Evolutionary conservation across 2,113 vertebrate genomes (phyloP).

Genomic region (Microtus pennsylvanicus): DNA sequence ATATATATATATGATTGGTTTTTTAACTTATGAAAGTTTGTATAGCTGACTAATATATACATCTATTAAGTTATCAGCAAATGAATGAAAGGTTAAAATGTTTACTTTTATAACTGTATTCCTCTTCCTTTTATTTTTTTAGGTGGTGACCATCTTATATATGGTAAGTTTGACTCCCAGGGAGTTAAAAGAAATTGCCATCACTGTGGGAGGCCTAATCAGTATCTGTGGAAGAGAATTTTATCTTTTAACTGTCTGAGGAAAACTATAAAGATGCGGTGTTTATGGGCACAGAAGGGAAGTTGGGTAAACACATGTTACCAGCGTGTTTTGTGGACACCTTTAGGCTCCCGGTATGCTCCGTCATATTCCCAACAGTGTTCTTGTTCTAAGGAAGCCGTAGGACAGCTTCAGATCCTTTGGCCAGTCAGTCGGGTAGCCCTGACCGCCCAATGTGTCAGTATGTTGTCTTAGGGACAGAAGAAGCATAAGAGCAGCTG

Average conservation of each 20-base stretch:
- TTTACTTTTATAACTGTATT: slow-evolving; percentile 46
- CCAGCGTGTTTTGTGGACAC: neutral
- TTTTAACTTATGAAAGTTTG: slow-evolving; percentile 1
- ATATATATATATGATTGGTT: neutral
- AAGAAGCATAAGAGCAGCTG: neutral
- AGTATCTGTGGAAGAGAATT: slow-evolving; percentile 60
- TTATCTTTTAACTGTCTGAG: slow-evolving; percentile 52
- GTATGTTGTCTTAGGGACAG: neutral
- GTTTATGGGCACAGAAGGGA: neutral
- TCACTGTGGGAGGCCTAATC: neutral
- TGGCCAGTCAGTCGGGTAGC: neutral
- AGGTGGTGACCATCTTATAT: neutral
- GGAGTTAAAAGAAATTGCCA: slow-evolving; percentile 50
- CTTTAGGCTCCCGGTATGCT: neutral
- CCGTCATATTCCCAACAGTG: neutral
- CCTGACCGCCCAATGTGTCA: neutral
- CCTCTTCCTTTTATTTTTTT: neutral
- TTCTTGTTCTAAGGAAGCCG: slow-evolving; percentile 47
- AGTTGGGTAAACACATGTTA: neutral
- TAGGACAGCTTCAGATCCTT: slow-evolving; percentile 32
- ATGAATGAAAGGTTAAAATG: neutral
- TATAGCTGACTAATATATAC: neutral
- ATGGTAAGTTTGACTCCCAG: slow-evolving; percentile 74
- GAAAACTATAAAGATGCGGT: slow-evolving; percentile 51
- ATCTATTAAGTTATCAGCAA: neutral